Conservation (phyloP, 2,888 invertebrate species). For the Dendrolimus houi region DNA sequence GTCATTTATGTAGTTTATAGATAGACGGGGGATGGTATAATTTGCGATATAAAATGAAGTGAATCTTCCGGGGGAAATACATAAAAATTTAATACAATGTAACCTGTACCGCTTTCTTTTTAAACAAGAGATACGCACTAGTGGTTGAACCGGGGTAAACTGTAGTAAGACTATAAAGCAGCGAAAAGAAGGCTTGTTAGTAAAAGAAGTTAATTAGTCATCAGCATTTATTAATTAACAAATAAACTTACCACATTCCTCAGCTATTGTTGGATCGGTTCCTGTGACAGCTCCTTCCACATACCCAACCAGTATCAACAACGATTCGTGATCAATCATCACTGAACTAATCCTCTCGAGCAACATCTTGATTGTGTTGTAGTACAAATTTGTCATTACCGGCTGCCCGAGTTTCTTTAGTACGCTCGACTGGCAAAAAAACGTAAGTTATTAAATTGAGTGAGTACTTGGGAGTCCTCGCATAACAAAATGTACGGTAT, state of each 20-base stretch:
- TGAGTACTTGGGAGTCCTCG: too few relatives aligned
- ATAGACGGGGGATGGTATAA: too few relatives aligned
- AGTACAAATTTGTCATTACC: slow-evolving; percentile 95
- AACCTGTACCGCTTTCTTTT: too few relatives aligned
- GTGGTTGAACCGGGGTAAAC: too few relatives aligned
- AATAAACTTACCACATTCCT: slow-evolving; percentile 52
- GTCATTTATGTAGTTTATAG: too few relatives aligned
- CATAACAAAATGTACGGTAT: too few relatives aligned
- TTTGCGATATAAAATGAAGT: too few relatives aligned
- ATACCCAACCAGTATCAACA: slow-evolving; percentile 81
- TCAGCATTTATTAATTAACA: background rate
- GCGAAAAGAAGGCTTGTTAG: background rate
- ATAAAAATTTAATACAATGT: too few relatives aligned
- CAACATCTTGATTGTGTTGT: slow-evolving; percentile 96
- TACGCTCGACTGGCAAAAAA: slow-evolving; percentile 79
- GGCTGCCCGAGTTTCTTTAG: slow-evolving; percentile 96
- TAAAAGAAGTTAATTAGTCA: background rate
- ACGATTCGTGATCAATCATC: slow-evolving; percentile 94
- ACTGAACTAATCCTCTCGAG: slow-evolving; percentile 96
- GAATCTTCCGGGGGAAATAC: too few relatives aligned
- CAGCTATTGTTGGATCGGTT: slow-evolving; percentile 51
- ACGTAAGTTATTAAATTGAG: too few relatives aligned
- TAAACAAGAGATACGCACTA: too few relatives aligned
- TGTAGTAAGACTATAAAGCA: background rate
- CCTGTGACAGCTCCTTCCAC: slow-evolving; percentile 83